Evolutionary conservation across 1,140 invertebrate species (phyloP), one percentile per base, ranked within the genome.

Genomic region (Octopus bimaculoides): DNA sequence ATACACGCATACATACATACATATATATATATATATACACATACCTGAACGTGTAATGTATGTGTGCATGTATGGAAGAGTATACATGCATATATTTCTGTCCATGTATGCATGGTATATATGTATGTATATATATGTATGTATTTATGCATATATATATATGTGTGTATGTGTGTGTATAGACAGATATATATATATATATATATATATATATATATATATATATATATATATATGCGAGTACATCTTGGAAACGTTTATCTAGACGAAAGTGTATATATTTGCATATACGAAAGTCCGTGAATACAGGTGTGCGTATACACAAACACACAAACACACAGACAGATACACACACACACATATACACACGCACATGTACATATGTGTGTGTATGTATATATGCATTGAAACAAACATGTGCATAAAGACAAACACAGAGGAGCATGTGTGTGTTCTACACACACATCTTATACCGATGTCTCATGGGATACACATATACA

Each of bases 221-320:
- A 61, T 61, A 61, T 61, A 61, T 61, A 61, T 9, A 61, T 61
- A 61, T 61, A 61, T 61, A 61, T 61, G n/a, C n/a, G n/a, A n/a
- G n/a, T n/a, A n/a, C n/a, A n/a, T n/a, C n/a, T n/a, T n/a, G n/a
- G n/a, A n/a, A n/a, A n/a, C n/a, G n/a, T n/a, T n/a, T n/a, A 61
- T 61, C 7, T 61, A 61, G 7, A 61, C 17, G 17, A 61, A 61
- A 9, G 17, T 61, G 17, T 61, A 61, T 61, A 61, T 61, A 61
- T 61, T 9, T 61, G 17, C 17, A 61, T 69, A 26, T 9, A 61
- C 17, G 17, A 9, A 61, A 9, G 17, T 61, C 7, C 17, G 17
- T 61, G 17, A 9, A 61, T 9, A 61, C 17, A 61, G 7, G 17
- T 61, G 17, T 61, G 17, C 17, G 17, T 61, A 61, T 61, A 61